Evolutionary conservation across 2,888 invertebrate species (phyloP).

Genomic region (Scaptomyza cyrtandrae): DNA sequence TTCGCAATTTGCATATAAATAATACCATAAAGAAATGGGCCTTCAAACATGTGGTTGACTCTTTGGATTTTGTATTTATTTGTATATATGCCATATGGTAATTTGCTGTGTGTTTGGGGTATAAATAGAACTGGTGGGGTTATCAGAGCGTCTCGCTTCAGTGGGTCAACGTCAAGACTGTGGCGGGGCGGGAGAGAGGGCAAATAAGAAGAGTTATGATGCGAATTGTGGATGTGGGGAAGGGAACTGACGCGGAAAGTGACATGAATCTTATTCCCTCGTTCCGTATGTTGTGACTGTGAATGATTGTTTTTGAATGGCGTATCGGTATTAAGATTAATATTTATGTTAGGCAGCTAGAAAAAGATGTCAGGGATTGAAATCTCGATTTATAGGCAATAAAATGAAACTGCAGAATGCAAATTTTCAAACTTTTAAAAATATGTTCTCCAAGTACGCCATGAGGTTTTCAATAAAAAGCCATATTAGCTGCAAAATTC

Average conservation of each 20-base stretch:
- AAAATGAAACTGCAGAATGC: neutral
- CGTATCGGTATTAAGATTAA: slow-evolving; percentile 31
- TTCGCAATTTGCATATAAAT: slow-evolving; percentile 61
- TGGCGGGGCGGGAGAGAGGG: slow-evolving; percentile 8
- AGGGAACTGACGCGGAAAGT: slow-evolving; percentile 47
- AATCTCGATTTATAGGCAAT: neutral
- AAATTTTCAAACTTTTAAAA: neutral
- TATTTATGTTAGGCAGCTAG: slow-evolving; percentile 2
- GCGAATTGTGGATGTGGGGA: slow-evolving; percentile 28
- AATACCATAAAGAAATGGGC: slow-evolving; percentile 25
- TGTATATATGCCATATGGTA: slow-evolving; percentile 42
- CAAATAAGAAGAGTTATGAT: slow-evolving; percentile 40
- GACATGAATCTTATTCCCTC: slow-evolving; percentile 31
- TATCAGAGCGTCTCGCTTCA: slow-evolving; percentile 75
- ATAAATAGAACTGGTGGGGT: slow-evolving; percentile 69
- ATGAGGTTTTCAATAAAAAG: slow-evolving; percentile 33
- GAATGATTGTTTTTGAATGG: slow-evolving; percentile 30
- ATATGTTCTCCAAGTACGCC: no score
- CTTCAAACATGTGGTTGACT: slow-evolving; percentile 72
- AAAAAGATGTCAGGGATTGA: neutral
- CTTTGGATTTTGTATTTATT: slow-evolving; percentile 19
- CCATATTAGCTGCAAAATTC: slow-evolving; percentile 40
- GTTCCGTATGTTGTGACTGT: slow-evolving; percentile 21
- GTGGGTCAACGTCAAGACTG: slow-evolving; percentile 68
- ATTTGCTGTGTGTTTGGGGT: slow-evolving; percentile 26